Evolutionary conservation across 2,888 invertebrate species (phyloP), one percentile per base, ranked within the genome.

Genomic region (Lithophane leautieri): DNA sequence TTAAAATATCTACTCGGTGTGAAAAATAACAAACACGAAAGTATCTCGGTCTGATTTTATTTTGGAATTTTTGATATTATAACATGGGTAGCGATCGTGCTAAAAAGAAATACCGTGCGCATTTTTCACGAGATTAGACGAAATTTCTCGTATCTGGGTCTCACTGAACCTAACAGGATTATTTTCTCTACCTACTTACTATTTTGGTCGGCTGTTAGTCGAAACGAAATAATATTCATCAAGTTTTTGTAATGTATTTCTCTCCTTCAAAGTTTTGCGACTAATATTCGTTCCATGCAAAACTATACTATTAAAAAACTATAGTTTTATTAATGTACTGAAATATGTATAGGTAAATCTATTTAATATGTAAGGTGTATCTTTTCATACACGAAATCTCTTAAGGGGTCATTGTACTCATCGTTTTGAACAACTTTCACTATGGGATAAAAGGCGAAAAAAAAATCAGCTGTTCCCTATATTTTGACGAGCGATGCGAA

Each of bases 41-140:
- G 54, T 25, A 58, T 62, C 28, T 47, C 14, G 14, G 16, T 52
- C 42, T 72, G 50, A 66, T 65, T 11, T 60, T n/a, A 69, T 69
- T 65, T 60, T 34, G n/a, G 2, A 11, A 28, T 44, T 47, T 68
- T n/a, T 65, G 0, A 52, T 47, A 42, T 62, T 58, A 40, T 25
- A 56, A 42, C 60, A 60, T 56, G 63, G 2, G 16, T 25, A 28
- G 40, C 56, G 61, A 73, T 68, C n/a, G 14, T 52, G 52, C 11
- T 73, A 47, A 72, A 76, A 67, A 67, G 16, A 67, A 61, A 66
- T 42, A 65, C 4, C 25, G 40, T 25, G n/a, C 11, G 47, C 19
- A 52, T 50, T 69, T 79, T 65, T 61, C 14, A 9, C 42, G 8
- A 70, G 54, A 61, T 73, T 67, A 78, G 25, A 12, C 7, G 47